These are phyloP conservation scores for Acyrthosiphon pisum DNA, from an alignment of 1,140 invertebrate genomes.

Conservation along the genomic window DNA sequence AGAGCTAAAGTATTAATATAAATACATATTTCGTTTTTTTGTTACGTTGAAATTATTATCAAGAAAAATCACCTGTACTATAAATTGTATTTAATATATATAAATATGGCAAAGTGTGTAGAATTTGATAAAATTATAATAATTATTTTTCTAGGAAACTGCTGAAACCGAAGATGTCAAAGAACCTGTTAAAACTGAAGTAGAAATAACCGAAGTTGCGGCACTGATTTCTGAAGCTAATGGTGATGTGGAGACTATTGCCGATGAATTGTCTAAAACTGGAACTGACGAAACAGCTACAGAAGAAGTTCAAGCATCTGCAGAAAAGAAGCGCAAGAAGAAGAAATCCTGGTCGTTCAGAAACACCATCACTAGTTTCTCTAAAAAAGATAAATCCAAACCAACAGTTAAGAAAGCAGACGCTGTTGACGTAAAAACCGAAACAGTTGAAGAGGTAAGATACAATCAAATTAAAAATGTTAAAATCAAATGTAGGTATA, in stretches of 20 bases:
- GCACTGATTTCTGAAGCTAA: constrained; percentile 6
- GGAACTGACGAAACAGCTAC: background rate
- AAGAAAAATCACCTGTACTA: background rate
- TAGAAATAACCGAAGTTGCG: constrained; percentile 25
- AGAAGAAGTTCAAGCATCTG: constrained; percentile 63
- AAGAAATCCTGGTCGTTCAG: constrained; percentile 89
- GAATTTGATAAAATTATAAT: background rate
- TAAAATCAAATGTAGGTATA: background rate
- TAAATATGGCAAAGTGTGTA: no score
- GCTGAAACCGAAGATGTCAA: constrained; percentile 23
- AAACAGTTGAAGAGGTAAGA: constrained; percentile 48
- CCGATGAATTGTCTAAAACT: constrained; percentile 26
- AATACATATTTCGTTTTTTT: background rate
- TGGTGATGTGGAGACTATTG: constrained; percentile 36
- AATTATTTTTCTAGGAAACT: constrained; percentile 35
- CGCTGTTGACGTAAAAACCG: constrained; percentile 20
- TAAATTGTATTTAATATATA: background rate
- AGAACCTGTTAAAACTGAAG: background rate
- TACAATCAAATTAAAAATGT: background rate
- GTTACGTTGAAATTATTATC: background rate
- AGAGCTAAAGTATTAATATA: background rate
- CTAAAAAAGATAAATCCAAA: constrained; percentile 84
- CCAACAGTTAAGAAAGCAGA: constrained; percentile 63
- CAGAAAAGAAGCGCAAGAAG: constrained; percentile 76
- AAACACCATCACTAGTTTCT: constrained; percentile 82